Percentiles rank a stretch among this genome's conserved stretches.
Evolutionary conservation across 2,113 vertebrate species (phyloP).

Genomic region (Promerops cafer): DNA sequence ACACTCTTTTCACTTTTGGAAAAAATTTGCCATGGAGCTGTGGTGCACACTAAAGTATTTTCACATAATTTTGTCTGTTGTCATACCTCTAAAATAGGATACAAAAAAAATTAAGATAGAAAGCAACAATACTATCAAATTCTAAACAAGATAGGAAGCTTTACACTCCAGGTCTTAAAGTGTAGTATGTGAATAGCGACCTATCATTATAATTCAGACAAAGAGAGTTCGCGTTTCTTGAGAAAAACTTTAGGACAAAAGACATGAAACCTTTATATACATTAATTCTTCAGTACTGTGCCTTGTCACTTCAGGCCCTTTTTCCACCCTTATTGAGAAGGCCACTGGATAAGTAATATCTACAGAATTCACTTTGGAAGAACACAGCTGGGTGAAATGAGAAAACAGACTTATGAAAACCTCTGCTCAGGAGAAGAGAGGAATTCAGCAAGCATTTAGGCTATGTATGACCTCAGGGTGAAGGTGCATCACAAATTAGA

Average conservation of each 20-base stretch:
- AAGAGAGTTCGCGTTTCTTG: neutral
- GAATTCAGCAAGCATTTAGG: neutral
- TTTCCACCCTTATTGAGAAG: neutral
- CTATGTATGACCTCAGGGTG: neutral
- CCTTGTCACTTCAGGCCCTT: neutral
- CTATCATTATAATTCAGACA: neutral
- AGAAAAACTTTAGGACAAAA: neutral
- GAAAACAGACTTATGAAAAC: neutral
- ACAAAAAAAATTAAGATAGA: neutral
- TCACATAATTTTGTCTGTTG: neutral
- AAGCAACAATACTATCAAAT: neutral
- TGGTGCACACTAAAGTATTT: neutral
- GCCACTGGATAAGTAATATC: neutral
- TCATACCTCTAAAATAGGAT: neutral
- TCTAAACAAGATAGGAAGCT: neutral
- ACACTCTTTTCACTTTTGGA: neutral
- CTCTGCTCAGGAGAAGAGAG: neutral
- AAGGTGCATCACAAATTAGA: constrained; percentile 12
- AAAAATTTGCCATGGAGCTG: neutral
- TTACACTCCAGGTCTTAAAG: neutral
- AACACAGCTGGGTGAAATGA: neutral
- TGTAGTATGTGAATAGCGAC: neutral
- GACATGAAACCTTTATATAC: neutral
- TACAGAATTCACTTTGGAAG: neutral
- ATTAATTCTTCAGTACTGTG: neutral